Conservation (phyloP, 2,888 invertebrate genomes). For the Ectobius pallidus region DNA sequence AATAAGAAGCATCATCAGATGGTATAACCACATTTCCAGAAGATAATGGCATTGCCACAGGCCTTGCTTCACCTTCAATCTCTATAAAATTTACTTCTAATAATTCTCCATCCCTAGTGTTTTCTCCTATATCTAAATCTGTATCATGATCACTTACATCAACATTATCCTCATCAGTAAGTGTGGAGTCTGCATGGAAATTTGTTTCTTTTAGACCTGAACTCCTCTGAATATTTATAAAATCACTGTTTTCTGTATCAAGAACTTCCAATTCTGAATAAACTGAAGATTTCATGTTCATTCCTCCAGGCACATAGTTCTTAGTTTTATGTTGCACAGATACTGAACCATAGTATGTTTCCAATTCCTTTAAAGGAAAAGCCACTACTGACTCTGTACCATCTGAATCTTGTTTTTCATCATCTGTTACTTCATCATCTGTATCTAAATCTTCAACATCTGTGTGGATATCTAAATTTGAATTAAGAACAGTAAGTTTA, state of each 20-base stretch:
- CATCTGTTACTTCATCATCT: constrained; percentile 44
- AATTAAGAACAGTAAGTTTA: constrained; percentile 23
- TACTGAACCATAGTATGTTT: constrained; percentile 6
- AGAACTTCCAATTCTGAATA: constrained; percentile 38
- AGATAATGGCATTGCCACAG: constrained; percentile 16
- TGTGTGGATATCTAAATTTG: constrained; percentile 47
- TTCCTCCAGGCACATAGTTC: neutral
- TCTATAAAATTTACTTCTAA: constrained; percentile 30
- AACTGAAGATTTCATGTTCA: constrained; percentile 16
- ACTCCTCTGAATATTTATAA: constrained; percentile 17
- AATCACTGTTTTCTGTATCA: constrained; percentile 35
- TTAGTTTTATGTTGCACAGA: constrained; percentile 1
- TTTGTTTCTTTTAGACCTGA: constrained; percentile 36
- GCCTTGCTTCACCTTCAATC: constrained; percentile 33
- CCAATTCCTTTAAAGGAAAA: constrained; percentile 18
- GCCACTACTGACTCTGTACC: neutral
- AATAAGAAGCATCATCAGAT: constrained; percentile 44
- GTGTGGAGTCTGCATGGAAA: too few relatives aligned
- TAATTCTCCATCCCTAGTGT: neutral
- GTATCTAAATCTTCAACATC: constrained; percentile 51
- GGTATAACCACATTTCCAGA: constrained; percentile 11
- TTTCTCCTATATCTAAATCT: neutral
- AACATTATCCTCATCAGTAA: constrained; percentile 35
- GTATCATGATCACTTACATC: constrained; percentile 41
- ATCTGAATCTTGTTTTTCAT: constrained; percentile 5